These are phyloP conservation scores for Heliconius cydno DNA, from an alignment of 2,888 invertebrate genomes.

Conservation along the genomic window DNA sequence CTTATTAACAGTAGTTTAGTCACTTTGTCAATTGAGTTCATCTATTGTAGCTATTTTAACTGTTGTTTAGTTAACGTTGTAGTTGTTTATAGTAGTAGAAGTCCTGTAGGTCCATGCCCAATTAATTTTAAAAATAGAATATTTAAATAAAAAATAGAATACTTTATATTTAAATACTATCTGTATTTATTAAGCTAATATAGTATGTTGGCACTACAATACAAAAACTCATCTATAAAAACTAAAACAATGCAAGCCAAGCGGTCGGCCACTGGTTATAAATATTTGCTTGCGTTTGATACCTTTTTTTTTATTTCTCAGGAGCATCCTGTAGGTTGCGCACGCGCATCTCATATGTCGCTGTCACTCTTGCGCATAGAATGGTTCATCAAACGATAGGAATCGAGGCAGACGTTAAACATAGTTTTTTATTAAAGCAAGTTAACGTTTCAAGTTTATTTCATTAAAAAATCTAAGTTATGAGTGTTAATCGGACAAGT, in stretches of 20 bases:
- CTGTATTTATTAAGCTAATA: neutral
- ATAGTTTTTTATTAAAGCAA: neutral
- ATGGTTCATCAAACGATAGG: slow-evolving; percentile 63
- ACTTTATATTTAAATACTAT: neutral
- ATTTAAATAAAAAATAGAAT: neutral
- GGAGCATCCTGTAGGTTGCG: slow-evolving; percentile 45
- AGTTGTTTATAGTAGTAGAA: neutral
- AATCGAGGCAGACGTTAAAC: slow-evolving; percentile 53
- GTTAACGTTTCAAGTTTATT: neutral
- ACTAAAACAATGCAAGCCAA: slow-evolving; percentile 18
- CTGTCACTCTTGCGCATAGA: slow-evolving; percentile 58
- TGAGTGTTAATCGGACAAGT: neutral
- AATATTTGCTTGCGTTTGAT: slow-evolving; percentile 26
- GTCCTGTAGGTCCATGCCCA: neutral
- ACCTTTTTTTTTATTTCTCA: slow-evolving; percentile 29
- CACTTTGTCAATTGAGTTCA: slow-evolving; percentile 40
- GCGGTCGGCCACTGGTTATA: slow-evolving; percentile 26
- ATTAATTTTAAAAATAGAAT: neutral
- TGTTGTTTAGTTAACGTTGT: neutral
- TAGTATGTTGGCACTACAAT: neutral
- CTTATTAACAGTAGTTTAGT: slow-evolving; percentile 43
- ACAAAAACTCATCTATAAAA: neutral
- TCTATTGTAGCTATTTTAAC: slow-evolving; percentile 30
- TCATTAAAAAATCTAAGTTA: neutral
- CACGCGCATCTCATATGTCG: slow-evolving; percentile 52